A percentile compares a stretch with the other conserved stretches of the same genome.
Evolutionary conservation across 2,113 vertebrate genomes (phyloP).

Genomic region (Notothenia coriiceps): DNA sequence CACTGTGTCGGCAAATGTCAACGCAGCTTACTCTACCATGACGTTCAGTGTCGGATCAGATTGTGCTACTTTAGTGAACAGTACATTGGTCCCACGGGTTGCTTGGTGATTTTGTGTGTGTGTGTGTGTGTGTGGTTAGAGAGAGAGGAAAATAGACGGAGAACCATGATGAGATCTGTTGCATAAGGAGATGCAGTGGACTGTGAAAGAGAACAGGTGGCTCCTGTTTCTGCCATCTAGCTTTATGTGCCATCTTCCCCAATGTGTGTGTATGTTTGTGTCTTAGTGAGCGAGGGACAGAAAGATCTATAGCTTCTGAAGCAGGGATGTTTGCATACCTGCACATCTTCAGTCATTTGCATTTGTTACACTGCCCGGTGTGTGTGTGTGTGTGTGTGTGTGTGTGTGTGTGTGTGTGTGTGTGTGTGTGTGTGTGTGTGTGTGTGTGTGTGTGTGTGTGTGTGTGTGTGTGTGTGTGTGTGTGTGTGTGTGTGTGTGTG

Average conservation of each 20-base stretch:
- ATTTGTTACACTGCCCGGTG: conserved; percentile 18
- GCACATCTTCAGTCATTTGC: conserved; percentile 38
- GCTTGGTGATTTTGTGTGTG: conserved; percentile 7
- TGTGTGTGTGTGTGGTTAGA: conserved; percentile 13
- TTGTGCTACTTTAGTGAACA: conserved; percentile 56
- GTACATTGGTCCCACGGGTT: conserved; percentile 28
- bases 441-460: conserved; percentile 15
- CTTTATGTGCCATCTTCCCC: conserved; percentile 75
- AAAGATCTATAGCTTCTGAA: conserved; percentile 30
- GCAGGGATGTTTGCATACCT: conserved; percentile 39
- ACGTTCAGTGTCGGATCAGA: conserved; percentile 61
- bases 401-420: conserved; percentile 12
- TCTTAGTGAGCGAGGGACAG: not conserved
- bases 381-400: not conserved
- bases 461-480: not conserved
- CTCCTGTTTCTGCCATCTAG: conserved; percentile 76
- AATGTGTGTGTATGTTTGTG: conserved; percentile 6
- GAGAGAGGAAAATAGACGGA: conserved; percentile 8
- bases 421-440: conserved; percentile 4
- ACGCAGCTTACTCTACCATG: conserved; percentile 45
- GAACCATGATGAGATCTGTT: conserved; percentile 75
- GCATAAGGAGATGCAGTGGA: conserved; percentile 77
- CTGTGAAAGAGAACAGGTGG: conserved; percentile 86
- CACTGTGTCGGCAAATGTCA: conserved; percentile 54
- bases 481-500: not conserved